These are phyloP conservation scores for Todiramphus chloris DNA, from an alignment of 2,113 vertebrate species.

Conservation along the genomic window DNA sequence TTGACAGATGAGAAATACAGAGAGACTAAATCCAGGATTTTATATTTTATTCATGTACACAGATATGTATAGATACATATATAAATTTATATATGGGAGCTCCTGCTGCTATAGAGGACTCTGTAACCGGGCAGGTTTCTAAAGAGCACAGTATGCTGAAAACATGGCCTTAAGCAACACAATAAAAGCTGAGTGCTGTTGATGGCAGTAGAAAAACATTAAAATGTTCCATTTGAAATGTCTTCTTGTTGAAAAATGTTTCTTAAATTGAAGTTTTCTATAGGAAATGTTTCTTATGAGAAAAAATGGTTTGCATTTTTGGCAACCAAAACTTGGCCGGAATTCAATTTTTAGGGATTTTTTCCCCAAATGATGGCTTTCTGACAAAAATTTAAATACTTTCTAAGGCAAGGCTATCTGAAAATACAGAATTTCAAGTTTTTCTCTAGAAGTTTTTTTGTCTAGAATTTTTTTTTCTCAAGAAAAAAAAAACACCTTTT, in stretches of 20 bases:
- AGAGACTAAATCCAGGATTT: neutral
- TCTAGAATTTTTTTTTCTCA: neutral
- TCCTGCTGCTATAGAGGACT: conserved; percentile 5
- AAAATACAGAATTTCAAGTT: neutral
- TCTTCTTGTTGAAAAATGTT: conserved; percentile 44
- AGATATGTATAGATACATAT: neutral
- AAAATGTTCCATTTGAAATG: conserved; percentile 52
- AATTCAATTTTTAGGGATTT: neutral
- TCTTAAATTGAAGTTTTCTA: conserved; percentile 37
- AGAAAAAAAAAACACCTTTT: neutral
- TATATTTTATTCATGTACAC: neutral
- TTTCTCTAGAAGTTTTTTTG: neutral
- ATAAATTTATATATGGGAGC: neutral
- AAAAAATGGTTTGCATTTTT: conserved; percentile 46
- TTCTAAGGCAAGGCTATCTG: neutral
- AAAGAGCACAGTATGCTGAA: conserved; percentile 41
- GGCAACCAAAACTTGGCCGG: neutral
- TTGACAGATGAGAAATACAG: neutral
- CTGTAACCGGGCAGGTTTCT: conserved; percentile 19
- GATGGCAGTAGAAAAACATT: conserved; percentile 42
- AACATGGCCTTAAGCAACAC: conserved; percentile 45
- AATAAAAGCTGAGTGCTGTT: conserved; percentile 58
- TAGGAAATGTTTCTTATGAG: conserved; percentile 19
- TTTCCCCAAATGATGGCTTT: neutral
- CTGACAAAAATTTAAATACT: conserved; percentile 26